Base-by-base conservation (phyloP, 2,797 vertebrate genomes). In the Gymnothorax reevesii region DNA sequence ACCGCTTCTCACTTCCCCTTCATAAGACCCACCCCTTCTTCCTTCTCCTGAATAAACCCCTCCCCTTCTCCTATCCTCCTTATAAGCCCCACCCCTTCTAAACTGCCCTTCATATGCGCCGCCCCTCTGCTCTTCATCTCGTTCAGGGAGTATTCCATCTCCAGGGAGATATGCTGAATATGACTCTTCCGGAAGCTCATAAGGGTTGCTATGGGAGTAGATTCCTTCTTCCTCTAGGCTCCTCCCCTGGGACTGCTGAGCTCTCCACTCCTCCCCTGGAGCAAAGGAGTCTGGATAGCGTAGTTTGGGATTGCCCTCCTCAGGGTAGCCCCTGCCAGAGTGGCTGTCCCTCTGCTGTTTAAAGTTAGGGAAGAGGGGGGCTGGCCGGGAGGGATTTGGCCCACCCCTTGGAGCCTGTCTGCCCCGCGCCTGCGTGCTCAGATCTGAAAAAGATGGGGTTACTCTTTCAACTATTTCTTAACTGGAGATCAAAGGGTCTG, bases 161-260 rank as follows among this genome's bases (percentile, higher is more conserved):
- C 75, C 75, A n/a, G 42, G 13, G 33, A 13, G 33, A 75, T n/a
- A 20, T 22, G 20, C 54, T 52, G 54, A 13, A 22, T 71, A 33
- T 10, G 27, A 82, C 71, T 83, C 71, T 66, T 55, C 75, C 71
- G 33, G 69, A 79, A 27, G 75, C 22, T 80, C 17, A 88, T 84
- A 66, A 12, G 88, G 22, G 3, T 62, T 17, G 2, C 82, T 55
- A 20, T 17, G 82, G 55, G 83, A 57, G 49, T 75, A 62, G 83
- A 27, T 12, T 57, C 82, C 20, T 59, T 75, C 64, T 27, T 71
- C 27, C 20, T 33, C 91, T 88, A 33, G 89, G 82, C 87, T 90
- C 93, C 27, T 92, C 90, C 27, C 91, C 90, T 15, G 22, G 15
- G 85, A 88, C 59, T 55, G 25, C 85, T 91, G 90, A 52, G 87